Conservation (phyloP, 2,797 vertebrate genomes). For the Atherinosoma microstoma region DNA sequence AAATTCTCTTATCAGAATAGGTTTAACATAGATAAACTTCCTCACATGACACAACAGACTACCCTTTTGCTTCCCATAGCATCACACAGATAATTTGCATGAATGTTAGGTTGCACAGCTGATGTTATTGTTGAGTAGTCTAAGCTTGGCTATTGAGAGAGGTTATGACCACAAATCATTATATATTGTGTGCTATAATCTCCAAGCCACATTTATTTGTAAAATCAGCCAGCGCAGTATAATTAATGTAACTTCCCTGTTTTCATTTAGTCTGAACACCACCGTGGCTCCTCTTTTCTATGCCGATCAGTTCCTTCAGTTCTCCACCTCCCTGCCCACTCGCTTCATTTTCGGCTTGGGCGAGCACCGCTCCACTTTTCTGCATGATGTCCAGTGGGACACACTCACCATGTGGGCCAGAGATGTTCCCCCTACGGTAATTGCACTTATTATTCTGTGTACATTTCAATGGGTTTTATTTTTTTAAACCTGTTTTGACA, state of each 20-base stretch:
- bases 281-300: slow-evolving; percentile 90
- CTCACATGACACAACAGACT: not conserved
- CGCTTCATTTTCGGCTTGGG: slow-evolving; percentile 88
- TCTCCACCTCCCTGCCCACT: slow-evolving; percentile 84
- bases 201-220: not conserved
- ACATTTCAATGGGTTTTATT: not conserved
- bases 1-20: not conserved
- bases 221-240: not conserved
- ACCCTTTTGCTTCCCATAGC: not conserved
- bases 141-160: not conserved
- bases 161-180: not conserved
- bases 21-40: not conserved
- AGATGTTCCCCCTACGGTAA: slow-evolving; percentile 80
- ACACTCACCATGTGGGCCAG: slow-evolving; percentile 91
- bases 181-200: not conserved
- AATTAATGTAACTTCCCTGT: not conserved
- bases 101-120: not conserved
- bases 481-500: not conserved
- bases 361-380: slow-evolving; percentile 86
- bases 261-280: slow-evolving; percentile 84
- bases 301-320: slow-evolving; percentile 91
- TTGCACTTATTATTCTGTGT: not conserved
- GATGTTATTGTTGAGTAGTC: not conserved
- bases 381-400: slow-evolving; percentile 89
- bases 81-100: not conserved